Evolutionary conservation across 2,888 invertebrate genomes (phyloP).

Genomic region (Pomacea canaliculata): DNA sequence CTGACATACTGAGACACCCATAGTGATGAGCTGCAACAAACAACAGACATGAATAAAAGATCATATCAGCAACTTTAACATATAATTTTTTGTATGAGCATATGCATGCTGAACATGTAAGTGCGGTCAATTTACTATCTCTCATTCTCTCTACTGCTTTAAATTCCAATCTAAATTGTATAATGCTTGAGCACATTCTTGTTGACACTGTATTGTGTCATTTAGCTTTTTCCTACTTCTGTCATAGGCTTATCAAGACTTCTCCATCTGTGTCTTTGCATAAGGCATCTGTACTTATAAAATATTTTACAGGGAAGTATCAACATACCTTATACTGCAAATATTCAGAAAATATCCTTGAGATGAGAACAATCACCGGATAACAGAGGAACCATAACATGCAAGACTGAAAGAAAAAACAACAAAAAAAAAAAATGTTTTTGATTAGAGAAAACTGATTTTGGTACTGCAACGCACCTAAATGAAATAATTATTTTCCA

Average conservation of each 20-base stretch:
- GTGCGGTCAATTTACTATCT: not conserved
- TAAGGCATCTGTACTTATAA: too few species aligned
- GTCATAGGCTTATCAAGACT: too few species aligned
- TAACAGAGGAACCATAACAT: conserved; percentile 66
- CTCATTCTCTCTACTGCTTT: not conserved
- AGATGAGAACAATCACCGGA: conserved; percentile 53
- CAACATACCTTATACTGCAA: conserved; percentile 57
- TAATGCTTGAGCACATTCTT: too few species aligned
- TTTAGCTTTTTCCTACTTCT: not conserved
- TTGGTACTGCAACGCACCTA: too few species aligned
- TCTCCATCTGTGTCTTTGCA: too few species aligned
- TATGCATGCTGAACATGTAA: not conserved
- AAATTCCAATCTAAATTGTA: not conserved
- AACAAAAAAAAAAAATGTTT: not conserved
- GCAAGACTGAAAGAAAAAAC: conserved; percentile 32
- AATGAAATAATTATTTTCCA: too few species aligned
- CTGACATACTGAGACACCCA: conserved; percentile 60
- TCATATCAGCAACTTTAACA: too few species aligned
- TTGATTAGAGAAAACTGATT: too few species aligned
- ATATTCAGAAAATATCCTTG: conserved; percentile 56
- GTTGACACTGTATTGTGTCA: too few species aligned
- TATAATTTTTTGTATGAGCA: not conserved
- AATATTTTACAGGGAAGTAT: too few species aligned
- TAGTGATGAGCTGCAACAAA: conserved; percentile 56
- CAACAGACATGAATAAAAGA: not conserved